A percentile compares a stretch with the other conserved stretches of the same genome.
Conservation (phyloP, 2,888 invertebrate genomes). For the Yponomeuta evonymella region DNA sequence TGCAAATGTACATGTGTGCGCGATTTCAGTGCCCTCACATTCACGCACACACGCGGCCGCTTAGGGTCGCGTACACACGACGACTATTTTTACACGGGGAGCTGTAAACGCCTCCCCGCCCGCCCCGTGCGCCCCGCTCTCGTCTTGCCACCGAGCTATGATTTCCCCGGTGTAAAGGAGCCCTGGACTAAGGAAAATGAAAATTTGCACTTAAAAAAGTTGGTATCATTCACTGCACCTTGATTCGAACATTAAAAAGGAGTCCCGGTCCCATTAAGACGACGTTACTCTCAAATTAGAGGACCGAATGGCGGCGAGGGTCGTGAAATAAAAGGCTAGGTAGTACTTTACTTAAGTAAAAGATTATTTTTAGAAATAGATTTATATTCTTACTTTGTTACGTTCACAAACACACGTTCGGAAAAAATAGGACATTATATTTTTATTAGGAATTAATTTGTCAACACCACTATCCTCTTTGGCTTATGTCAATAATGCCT, state of each 20-base stretch:
- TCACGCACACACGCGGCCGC: conserved; percentile 31
- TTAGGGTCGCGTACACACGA: conserved; percentile 37
- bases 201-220: conserved; percentile 18
- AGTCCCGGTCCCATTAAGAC: neutral
- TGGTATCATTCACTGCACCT: conserved; percentile 15
- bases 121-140: conserved; percentile 18
- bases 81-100: conserved; percentile 28
- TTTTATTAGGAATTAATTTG: neutral
- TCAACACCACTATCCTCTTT: neutral
- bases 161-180: conserved; percentile 44
- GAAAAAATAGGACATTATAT: neutral
- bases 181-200: conserved; percentile 9
- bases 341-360: neutral
- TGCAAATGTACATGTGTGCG: conserved; percentile 11
- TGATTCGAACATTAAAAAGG: conserved; percentile 15
- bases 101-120: conserved; percentile 34
- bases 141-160: conserved; percentile 30
- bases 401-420: conserved; percentile 2
- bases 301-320: neutral
- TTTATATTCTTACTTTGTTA: conserved; percentile 1
- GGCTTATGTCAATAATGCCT: neutral
- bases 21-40: conserved; percentile 24
- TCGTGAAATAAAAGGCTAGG: neutral
- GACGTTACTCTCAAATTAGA: neutral
- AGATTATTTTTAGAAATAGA: conserved; percentile 9